phyloP scores from a whole-genome alignment of 1,140 invertebrate genomes.

The Protaetia brevitarsis region DNA sequence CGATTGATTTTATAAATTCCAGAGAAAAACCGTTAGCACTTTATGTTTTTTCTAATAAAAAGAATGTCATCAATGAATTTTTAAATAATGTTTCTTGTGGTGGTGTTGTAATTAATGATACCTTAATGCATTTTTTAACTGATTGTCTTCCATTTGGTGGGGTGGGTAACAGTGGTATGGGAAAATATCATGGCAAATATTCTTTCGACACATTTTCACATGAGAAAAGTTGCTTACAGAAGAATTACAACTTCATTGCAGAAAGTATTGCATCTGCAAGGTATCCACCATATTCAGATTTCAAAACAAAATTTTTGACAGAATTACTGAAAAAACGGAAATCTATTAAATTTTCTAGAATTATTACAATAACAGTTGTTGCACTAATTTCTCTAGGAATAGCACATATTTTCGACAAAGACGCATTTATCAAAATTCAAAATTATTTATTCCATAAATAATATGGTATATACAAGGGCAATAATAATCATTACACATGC shows the following conservation, averaged over 20 bases:
- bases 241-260: conserved; percentile 64
- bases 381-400: too few species aligned
- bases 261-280: conserved; percentile 62
- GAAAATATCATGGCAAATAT: conserved; percentile 86
- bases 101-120: conserved; percentile 84
- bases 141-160: conserved; percentile 80
- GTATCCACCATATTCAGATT: conserved; percentile 41
- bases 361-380: too few species aligned
- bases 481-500: too few species aligned
- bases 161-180: conserved; percentile 87
- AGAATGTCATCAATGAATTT: conserved; percentile 58
- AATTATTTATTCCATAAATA: too few species aligned
- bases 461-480: too few species aligned
- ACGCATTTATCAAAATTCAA: too few species aligned
- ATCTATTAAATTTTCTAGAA: not conserved
- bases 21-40: conserved; percentile 82
- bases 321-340: conserved; percentile 17
- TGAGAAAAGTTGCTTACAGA: conserved; percentile 80
- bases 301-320: conserved; percentile 16
- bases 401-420: too few species aligned
- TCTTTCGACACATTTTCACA: conserved; percentile 93
- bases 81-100: conserved; percentile 73
- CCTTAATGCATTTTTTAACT: conserved; percentile 80
- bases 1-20: conserved; percentile 82
- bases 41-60: conserved; percentile 74